These are phyloP conservation scores for Holocentrus rufus DNA, from an alignment of 2,797 vertebrate genomes.

Conservation along the genomic window DNA sequence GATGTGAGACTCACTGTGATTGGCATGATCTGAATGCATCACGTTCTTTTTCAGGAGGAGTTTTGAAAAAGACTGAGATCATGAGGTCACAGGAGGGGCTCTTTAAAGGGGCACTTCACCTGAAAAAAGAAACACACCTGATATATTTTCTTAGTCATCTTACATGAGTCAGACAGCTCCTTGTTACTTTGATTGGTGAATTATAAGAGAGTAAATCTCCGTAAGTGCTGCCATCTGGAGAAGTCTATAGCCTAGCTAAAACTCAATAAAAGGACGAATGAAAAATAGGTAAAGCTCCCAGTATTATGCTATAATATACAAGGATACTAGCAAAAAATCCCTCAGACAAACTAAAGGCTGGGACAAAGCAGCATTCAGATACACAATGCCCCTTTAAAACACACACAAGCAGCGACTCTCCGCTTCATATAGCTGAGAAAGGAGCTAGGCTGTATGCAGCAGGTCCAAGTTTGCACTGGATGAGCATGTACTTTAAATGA, in stretches of 20 bases:
- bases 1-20: too few relatives aligned
- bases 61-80: too few relatives aligned
- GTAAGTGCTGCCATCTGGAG: not conserved
- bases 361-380: too few relatives aligned
- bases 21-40: too few relatives aligned
- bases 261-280: not conserved
- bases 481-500: not conserved
- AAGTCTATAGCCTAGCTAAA: not conserved
- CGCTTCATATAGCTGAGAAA: constrained; percentile 3
- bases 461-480: not conserved
- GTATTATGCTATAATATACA: too few relatives aligned
- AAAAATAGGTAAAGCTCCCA: too few relatives aligned
- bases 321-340: too few relatives aligned
- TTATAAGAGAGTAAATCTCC: not conserved
- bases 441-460: constrained; percentile 9
- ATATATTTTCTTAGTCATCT: not conserved
- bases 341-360: too few relatives aligned
- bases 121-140: not conserved
- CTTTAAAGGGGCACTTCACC: not conserved
- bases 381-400: not conserved
- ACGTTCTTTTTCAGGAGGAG: too few relatives aligned
- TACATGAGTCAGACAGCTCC: not conserved
- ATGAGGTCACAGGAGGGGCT: too few relatives aligned
- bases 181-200: not conserved
- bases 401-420: not conserved